Base-by-base conservation (phyloP, 2,888 invertebrate species). In the Sesia apiformis region DNA sequence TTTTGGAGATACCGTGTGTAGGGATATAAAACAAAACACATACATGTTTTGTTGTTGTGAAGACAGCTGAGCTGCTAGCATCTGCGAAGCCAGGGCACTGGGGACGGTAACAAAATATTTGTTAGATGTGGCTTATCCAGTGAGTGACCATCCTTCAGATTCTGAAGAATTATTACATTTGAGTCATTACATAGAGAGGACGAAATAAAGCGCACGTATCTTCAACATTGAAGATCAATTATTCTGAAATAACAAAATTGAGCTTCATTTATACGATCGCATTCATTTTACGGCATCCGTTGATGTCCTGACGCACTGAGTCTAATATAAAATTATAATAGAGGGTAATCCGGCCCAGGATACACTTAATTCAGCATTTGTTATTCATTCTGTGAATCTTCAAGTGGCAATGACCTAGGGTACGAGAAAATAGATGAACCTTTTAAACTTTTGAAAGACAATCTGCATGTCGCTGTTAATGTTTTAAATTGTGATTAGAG, bases 1-100 rank as follows among this genome's bases (percentile, higher is more conserved):
- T 64, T 70, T 69, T 55, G 65, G 72, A 78, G 80, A 75, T 75
- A 71, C 68, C 60, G 59, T 61, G 68, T 74, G 68, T 74, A 74
- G 74, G 76, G 80, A 72, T 71, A 76, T 74, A 76, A 79, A 87
- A 88, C 86, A 89, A 86, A 89, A 89, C 85, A 95, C 96, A 92
- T 96, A 96, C 96, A 96, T 96, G 93, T 94, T 94, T 93, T 96
- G 96, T 92, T 96, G 96, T 92, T 96, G 96, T 91, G 95, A 94
- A 89, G 95, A 95, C 90, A 95, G 93, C 93, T 96, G 96, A 91
- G 94, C 93, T 92, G 95, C 96, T 93, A 95, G 95, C 96, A 96
- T 96, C 95, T 96, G 96, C 92, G 96, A 94, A 94, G 96, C 96
- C 93, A 96, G 96, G 94, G 96, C 96, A 95, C 96, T 96, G 95